These are phyloP conservation scores for Drosophila nigricruria DNA, from an alignment of 2,888 invertebrate genomes.

Conservation along the genomic window DNA sequence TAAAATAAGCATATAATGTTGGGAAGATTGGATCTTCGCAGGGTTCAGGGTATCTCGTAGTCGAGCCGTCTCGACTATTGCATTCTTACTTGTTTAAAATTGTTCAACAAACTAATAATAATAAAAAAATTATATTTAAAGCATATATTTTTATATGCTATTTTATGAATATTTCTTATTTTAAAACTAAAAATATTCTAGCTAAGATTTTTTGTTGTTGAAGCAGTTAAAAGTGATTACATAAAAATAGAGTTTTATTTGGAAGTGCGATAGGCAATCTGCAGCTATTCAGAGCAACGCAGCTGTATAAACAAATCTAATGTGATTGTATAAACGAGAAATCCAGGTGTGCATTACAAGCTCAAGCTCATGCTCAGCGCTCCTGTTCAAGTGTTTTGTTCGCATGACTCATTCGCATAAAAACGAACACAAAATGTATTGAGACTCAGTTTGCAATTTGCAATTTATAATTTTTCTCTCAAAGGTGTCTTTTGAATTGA, in stretches of 20 bases:
- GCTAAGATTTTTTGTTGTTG: background rate
- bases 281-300: background rate
- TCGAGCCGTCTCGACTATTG: no score
- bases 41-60: no score
- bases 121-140: no score
- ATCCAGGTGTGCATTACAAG: conserved; percentile 25
- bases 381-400: conserved; percentile 13
- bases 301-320: conserved; percentile 22
- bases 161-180: background rate
- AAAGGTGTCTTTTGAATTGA: background rate
- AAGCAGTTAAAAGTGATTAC: background rate
- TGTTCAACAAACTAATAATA: no score
- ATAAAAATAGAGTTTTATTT: background rate
- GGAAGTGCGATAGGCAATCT: background rate
- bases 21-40: no score
- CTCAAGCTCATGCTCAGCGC: background rate
- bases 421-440: background rate
- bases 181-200: background rate
- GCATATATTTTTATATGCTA: no score
- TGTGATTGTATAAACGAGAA: conserved; percentile 1
- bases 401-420: conserved; percentile 18
- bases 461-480: background rate
- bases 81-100: no score
- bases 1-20: no score
- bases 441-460: background rate